A percentile compares a stretch with the other conserved stretches of the same genome.
Conservation (phyloP, 2,888 invertebrate species). For the Pyrocoelia pectoralis region DNA sequence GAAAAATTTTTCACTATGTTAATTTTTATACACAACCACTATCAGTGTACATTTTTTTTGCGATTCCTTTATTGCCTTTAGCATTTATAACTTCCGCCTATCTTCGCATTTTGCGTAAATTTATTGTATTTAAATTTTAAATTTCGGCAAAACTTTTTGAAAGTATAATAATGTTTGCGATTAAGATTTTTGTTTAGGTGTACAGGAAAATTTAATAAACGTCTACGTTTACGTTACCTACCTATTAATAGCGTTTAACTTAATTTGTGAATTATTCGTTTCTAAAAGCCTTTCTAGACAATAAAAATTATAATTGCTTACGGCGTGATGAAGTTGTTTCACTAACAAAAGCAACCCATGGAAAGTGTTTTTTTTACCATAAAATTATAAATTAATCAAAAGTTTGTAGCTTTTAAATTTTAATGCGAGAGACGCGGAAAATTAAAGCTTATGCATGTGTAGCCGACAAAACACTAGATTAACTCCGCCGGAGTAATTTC, state of each 20-base stretch:
- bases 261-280: not conserved
- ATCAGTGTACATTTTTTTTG: not conserved
- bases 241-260: too few relatives aligned
- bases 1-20: not conserved
- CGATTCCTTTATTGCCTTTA: not conserved
- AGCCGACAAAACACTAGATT: not conserved
- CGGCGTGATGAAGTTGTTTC: not conserved
- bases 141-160: not conserved
- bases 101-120: not conserved
- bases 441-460: not conserved
- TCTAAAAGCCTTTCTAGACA: not conserved
- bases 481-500: not conserved
- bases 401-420: not conserved
- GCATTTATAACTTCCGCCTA: slow-evolving; percentile 1
- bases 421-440: not conserved
- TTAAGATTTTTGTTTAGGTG: not conserved
- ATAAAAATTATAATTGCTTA: not conserved
- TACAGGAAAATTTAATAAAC: too few relatives aligned
- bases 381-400: slow-evolving; percentile 1
- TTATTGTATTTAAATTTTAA: not conserved
- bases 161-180: not conserved
- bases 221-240: too few relatives aligned
- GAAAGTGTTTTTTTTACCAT: not conserved
- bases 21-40: not conserved
- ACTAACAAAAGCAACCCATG: not conserved